A percentile compares a stretch with the other conserved stretches of the same genome.
These are phyloP conservation scores for Zaprionus obscuricornis DNA, from an alignment of 2,888 invertebrate genomes.

Conservation along the genomic window DNA sequence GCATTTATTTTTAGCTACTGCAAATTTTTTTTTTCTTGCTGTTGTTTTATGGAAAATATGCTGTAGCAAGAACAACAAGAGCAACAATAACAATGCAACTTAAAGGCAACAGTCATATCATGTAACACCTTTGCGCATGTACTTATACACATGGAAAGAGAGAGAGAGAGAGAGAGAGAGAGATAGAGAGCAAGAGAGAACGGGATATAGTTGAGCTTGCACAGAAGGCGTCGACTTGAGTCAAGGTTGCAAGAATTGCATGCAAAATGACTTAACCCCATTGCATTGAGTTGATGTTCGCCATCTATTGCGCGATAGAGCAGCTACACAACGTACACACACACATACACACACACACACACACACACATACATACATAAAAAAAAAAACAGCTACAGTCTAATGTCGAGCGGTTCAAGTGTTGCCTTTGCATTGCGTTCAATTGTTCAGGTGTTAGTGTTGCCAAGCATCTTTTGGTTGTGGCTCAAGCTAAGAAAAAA, in stretches of 20 bases:
- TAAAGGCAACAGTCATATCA: constrained; percentile 10
- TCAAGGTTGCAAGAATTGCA: constrained; percentile 68
- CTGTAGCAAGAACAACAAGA: constrained; percentile 16
- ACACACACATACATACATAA: background rate
- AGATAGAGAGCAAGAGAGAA: too few relatives aligned
- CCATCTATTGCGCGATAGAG: constrained; percentile 53
- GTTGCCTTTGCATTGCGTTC: constrained; percentile 32
- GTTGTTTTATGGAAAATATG: constrained; percentile 31
- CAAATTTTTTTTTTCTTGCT: constrained; percentile 5
- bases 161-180: background rate
- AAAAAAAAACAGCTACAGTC: background rate
- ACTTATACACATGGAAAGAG: constrained; percentile 1
- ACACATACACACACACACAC: background rate
- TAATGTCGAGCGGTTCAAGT: constrained; percentile 31
- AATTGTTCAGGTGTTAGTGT: constrained; percentile 4
- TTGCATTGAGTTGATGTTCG: constrained; percentile 72
- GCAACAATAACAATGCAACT: constrained; percentile 31
- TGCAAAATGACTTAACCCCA: constrained; percentile 67
- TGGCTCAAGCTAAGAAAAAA: constrained; percentile 36
- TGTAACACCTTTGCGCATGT: constrained; percentile 26
- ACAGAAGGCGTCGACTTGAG: constrained; percentile 46
- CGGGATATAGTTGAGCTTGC: background rate
- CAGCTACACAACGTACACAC: constrained; percentile 25
- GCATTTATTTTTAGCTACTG: constrained; percentile 44
- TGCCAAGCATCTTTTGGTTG: constrained; percentile 19